phyloP scores from a whole-genome alignment of 1,140 invertebrate species.

The Neomicropteryx cornuta region DNA sequence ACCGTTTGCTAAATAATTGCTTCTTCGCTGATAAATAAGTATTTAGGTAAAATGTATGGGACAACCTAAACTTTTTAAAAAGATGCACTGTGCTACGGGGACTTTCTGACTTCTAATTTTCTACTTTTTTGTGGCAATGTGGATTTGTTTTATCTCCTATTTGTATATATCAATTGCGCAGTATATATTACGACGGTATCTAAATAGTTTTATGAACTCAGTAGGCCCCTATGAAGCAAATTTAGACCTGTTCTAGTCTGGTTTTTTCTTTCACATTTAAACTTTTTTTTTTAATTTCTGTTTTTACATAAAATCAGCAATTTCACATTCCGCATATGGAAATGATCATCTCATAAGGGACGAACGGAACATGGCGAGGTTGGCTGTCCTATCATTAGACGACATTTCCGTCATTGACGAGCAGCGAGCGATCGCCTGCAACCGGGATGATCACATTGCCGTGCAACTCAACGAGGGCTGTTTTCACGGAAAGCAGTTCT shows the following conservation, averaged over 20 bases:
- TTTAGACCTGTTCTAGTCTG: background rate
- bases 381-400: slow-evolving; percentile 32
- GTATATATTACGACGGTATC: background rate
- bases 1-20: too few relatives aligned
- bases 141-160: too few relatives aligned
- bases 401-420: slow-evolving; percentile 30
- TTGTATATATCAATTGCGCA: background rate
- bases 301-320: slow-evolving; percentile 18
- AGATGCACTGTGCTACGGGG: too few relatives aligned
- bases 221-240: background rate
- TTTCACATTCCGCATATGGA: slow-evolving; percentile 31
- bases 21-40: too few relatives aligned
- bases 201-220: too few relatives aligned
- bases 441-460: slow-evolving; percentile 38
- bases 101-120: too few relatives aligned
- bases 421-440: slow-evolving; percentile 33
- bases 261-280: background rate
- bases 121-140: too few relatives aligned
- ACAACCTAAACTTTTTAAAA: too few relatives aligned
- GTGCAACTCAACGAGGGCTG: slow-evolving; percentile 37
- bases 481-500: slow-evolving; percentile 26
- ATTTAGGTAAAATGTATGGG: too few relatives aligned
- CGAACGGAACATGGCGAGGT: slow-evolving; percentile 34
- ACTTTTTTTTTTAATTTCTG: background rate
- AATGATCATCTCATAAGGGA: slow-evolving; percentile 29